Base-by-base conservation (phyloP, 2,888 invertebrate species). In the Agriopis leucophaearia region DNA sequence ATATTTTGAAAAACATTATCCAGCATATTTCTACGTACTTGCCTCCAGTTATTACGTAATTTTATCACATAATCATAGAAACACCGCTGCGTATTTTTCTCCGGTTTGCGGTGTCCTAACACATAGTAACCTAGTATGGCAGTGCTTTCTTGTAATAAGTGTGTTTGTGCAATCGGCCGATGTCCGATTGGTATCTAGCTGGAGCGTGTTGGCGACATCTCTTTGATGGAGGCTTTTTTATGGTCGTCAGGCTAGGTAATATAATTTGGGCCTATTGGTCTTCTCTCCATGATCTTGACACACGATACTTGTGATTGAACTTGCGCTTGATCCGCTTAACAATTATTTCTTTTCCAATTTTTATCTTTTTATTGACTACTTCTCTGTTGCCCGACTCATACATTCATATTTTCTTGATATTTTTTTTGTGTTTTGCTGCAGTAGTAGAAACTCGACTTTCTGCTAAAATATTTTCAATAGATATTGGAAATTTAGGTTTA, bases 121-220 rank as follows among this genome's bases (percentile, higher is more conserved):
- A 58, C 18, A 38, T 16, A 50, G 52, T 59, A 59, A 65, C 45
- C 65, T 36, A 40, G 59, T 55, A 60, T 65, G 70, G 70, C 69
- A 52, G 62, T 70, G 59, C 70, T 74, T 74, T 74, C 72, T 66
- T 71, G 67, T 69, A 69, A 61, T 58, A 58, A 71, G 59, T 66
- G 60, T 58, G 51, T 51, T 69, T 72, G 70, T 64, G 73, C 64
- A 74, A 74, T 62, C 66, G 54, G 61, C 63, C 67, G 63, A 67
- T 59, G 67, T 45, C 54, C 63, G 63, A 59, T 63, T 59, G 54
- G 38, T n/a, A 57, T 67, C 36, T 50, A 48, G 52, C 42, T 67
- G 50, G 55, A 63, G 63, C 67, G 59, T 63, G 59, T 50, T 63
- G 67, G 59, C 45, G 59, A 59, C 67, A 55, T 54, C 58, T 59